Conservation (phyloP, 2,113 vertebrate genomes). For the Haplochromis vanheusdeni region DNA sequence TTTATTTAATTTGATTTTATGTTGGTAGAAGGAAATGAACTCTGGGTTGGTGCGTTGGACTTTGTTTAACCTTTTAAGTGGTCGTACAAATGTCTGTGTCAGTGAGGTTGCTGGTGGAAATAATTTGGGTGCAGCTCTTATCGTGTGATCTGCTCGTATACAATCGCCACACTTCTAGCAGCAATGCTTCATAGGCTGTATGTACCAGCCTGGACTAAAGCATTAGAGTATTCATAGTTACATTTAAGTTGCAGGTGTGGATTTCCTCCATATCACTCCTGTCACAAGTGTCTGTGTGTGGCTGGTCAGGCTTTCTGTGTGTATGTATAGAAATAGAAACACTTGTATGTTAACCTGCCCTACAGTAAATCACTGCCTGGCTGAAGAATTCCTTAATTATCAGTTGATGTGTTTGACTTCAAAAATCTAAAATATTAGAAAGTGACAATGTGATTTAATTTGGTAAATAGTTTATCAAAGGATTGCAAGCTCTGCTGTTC, state of each 20-base stretch:
- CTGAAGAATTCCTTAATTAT: not conserved
- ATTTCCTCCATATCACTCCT: not conserved
- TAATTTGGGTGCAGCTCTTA: not conserved
- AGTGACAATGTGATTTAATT: not conserved
- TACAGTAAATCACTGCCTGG: not conserved
- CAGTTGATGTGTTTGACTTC: not conserved
- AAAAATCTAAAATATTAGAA: not conserved
- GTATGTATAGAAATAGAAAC: not conserved
- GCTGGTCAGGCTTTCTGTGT: not conserved
- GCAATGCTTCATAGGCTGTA: not conserved
- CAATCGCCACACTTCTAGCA: not conserved
- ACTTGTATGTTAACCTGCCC: rapidly evolving
- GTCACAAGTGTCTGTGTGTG: not conserved
- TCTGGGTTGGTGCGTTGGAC: not conserved
- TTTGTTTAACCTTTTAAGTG: not conserved
- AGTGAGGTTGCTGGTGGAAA: not conserved
- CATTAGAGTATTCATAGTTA: not conserved
- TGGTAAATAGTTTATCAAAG: not conserved
- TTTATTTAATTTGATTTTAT: not conserved
- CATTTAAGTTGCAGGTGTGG: not conserved
- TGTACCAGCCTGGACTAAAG: not conserved
- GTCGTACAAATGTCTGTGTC: not conserved
- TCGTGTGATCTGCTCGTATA: not conserved
- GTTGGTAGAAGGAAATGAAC: not conserved
- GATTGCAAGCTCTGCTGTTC: not conserved